Evolutionary conservation across 2,113 vertebrate species (phyloP).

Genomic region (Eidolon helvum): DNA sequence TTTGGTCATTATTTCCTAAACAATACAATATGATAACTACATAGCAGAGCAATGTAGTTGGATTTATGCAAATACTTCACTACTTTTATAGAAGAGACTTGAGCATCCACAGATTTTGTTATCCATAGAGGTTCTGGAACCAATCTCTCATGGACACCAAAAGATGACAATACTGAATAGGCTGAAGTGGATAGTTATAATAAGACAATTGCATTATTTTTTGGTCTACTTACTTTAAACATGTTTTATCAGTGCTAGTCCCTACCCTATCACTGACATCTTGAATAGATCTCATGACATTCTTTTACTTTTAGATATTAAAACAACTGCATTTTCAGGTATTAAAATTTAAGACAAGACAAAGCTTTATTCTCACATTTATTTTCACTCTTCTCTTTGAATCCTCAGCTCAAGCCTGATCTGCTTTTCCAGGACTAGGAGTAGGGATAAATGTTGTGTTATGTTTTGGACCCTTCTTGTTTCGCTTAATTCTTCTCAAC

Average conservation of each 20-base stretch:
- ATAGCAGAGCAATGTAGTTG: not conserved
- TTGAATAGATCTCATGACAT: not conserved
- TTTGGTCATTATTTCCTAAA: not conserved
- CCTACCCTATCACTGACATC: not conserved
- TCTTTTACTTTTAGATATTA: not conserved
- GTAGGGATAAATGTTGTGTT: not conserved
- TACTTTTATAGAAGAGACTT: not conserved
- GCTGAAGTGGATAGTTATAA: not conserved
- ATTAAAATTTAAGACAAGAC: not conserved
- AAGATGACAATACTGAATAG: not conserved
- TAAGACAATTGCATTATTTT: not conserved
- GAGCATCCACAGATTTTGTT: not conserved
- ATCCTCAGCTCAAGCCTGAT: not conserved
- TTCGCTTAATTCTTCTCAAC: not conserved
- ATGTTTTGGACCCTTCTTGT: not conserved
- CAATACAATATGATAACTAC: not conserved
- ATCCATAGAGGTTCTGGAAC: not conserved
- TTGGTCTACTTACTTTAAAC: not conserved
- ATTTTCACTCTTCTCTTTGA: not conserved
- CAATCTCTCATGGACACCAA: not conserved
- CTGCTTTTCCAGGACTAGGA: not conserved
- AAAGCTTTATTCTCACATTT: not conserved
- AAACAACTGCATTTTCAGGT: not conserved
- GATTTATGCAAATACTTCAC: not conserved
- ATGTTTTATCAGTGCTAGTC: not conserved